Conservation (phyloP, 2,797 vertebrate genomes). For the Cuculus canorus region DNA sequence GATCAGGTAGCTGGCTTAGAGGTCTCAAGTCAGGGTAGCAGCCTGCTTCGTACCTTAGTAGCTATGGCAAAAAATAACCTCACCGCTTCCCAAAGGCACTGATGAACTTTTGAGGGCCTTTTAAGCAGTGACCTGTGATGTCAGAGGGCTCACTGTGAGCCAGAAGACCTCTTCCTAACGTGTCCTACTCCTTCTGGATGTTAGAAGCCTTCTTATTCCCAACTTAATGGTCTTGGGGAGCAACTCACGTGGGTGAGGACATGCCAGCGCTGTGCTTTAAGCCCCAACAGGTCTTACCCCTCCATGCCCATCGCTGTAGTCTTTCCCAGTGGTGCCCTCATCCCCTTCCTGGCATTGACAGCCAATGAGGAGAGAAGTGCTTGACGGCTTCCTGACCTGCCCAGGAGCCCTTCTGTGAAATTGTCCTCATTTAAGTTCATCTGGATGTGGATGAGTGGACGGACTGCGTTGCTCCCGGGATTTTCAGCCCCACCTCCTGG, state of each 20-base stretch:
- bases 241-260: fast-evolving
- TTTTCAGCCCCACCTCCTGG: neutral
- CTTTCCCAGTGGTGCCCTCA: neutral
- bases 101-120: neutral
- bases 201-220: neutral
- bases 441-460: neutral
- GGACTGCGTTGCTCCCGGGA: neutral
- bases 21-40: neutral
- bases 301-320: neutral
- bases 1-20: neutral
- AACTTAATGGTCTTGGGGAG: fast-evolving
- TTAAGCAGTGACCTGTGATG: neutral
- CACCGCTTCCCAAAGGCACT: neutral
- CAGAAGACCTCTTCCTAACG: neutral
- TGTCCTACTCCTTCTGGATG: neutral
- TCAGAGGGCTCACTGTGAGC: neutral
- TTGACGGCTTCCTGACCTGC: neutral
- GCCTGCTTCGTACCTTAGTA: neutral
- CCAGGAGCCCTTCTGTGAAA: neutral
- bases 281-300: neutral
- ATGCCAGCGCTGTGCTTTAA: fast-evolving
- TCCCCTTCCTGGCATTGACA: neutral
- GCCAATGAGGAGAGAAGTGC: fast-evolving
- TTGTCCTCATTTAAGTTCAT: neutral
- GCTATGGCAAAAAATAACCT: neutral